These are phyloP conservation scores for Gnathonemus longibarbis DNA, from an alignment of 2,113 vertebrate genomes.

Conservation along the genomic window DNA sequence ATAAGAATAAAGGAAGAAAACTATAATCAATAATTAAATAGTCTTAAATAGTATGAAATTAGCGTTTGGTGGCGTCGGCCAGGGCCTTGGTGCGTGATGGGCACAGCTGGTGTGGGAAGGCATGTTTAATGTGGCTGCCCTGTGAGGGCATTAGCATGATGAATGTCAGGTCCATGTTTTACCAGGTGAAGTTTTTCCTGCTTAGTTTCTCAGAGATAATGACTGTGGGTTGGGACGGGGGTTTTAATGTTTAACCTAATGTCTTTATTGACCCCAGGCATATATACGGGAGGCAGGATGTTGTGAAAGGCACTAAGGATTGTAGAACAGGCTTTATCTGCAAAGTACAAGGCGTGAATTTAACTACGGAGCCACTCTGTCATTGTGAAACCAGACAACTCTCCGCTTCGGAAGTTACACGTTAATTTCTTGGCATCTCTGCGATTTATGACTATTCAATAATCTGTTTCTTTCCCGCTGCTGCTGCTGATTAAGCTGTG, in stretches of 20 bases:
- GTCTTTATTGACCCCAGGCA: neutral
- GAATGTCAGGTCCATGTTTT: neutral
- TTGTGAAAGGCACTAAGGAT: neutral
- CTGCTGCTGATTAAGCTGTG: neutral
- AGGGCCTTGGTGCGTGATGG: neutral
- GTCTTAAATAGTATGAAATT: neutral
- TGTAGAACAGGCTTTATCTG: neutral
- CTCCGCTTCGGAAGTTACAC: neutral
- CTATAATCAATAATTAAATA: neutral
- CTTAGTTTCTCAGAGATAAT: constrained; percentile 11
- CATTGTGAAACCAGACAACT: neutral
- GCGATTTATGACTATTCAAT: neutral
- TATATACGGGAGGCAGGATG: neutral
- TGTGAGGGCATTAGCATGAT: neutral
- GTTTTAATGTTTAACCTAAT: constrained; percentile 15
- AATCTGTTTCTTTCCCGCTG: neutral
- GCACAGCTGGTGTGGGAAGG: neutral
- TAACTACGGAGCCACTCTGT: neutral
- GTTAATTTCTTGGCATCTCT: neutral
- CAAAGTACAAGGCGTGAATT: neutral
- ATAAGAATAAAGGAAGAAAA: neutral
- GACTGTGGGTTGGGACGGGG: neutral
- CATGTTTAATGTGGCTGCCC: neutral
- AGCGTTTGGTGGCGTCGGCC: neutral
- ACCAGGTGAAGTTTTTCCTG: neutral